Conservation (phyloP, 2,113 vertebrate genomes). For the Microtus oregoni region DNA sequence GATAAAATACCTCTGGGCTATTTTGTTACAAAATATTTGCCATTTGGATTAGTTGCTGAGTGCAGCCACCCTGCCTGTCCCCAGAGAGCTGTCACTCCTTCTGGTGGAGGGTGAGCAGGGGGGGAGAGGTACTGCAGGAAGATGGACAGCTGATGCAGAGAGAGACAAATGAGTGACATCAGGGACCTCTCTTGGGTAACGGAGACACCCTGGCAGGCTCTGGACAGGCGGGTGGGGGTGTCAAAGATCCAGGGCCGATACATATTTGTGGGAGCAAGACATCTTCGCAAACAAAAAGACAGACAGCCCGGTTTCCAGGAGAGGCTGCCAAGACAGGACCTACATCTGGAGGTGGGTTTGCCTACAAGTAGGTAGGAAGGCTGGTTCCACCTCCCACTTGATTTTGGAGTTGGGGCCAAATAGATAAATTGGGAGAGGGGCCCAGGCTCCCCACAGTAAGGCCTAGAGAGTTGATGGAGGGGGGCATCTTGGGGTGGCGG, state of each 20-base stretch:
- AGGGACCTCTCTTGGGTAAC: constrained; percentile 25
- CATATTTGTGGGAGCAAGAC: background rate
- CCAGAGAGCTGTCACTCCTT: constrained; percentile 80
- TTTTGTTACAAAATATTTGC: constrained; percentile 90
- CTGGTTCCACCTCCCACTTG: background rate
- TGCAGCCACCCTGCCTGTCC: constrained; percentile 83
- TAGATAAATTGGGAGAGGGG: background rate
- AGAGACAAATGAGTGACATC: constrained; percentile 64
- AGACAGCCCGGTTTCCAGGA: background rate
- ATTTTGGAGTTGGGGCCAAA: constrained; percentile 26
- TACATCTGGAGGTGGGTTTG: background rate
- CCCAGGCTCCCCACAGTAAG: constrained; percentile 53
- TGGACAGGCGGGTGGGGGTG: background rate
- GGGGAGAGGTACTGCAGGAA: constrained; percentile 2
- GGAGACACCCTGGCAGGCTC: constrained; percentile 81
- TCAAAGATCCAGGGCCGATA: background rate
- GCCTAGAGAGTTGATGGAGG: background rate
- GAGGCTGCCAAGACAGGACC: background rate
- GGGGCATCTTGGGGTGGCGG: background rate
- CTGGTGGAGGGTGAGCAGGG: background rate
- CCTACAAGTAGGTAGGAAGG: background rate
- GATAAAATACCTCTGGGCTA: constrained; percentile 91
- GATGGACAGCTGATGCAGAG: constrained; percentile 82
- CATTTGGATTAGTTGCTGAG: constrained; percentile 86
- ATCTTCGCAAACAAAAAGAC: background rate